phyloP scores from a whole-genome alignment of 2,113 vertebrate species.

The rat (Rattus norvegicus) region GRCr8 NC_086020.1:217430001-217430500 shows the following conservation, averaged over 20 bases:
- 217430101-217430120: background rate
- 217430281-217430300: background rate
- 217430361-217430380: background rate
- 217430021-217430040: background rate
- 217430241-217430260: background rate
- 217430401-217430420: background rate
- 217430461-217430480: background rate
- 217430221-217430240: background rate
- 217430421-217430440: background rate
- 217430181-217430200: background rate
- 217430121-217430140: background rate
- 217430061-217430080: background rate
- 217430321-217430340: background rate
- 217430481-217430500: background rate
- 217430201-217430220: background rate
- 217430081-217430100: background rate
- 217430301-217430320: background rate
- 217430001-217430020: background rate
- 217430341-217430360: background rate
- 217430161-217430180: background rate
- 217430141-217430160: background rate
- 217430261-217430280: background rate
- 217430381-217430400: background rate
- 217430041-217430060: background rate
- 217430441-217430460: background rate